Percentiles rank a stretch among this genome's conserved stretches.
Evolutionary conservation across 1,140 invertebrate species (phyloP).

Genomic region (Vollenhovia emeryi): DNA sequence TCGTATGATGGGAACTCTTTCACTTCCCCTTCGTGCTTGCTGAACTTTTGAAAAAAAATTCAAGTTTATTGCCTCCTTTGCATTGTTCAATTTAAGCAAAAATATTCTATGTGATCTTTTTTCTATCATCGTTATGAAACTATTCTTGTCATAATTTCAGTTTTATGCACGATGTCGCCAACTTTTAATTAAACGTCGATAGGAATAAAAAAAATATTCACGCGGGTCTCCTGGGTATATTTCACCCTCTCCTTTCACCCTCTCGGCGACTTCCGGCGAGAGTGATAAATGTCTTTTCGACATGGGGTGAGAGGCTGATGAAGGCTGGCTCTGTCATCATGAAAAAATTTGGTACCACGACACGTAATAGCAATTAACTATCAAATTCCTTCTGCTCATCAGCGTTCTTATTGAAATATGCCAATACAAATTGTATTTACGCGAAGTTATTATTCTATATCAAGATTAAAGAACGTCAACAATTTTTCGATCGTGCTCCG

Average conservation of each 20-base stretch:
- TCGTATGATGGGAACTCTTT: not conserved
- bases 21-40: not conserved
- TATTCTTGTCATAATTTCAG: slow-evolving; percentile 56
- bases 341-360: slow-evolving; percentile 71
- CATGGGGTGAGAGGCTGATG: slow-evolving; percentile 39
- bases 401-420: not conserved
- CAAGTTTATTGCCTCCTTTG: not conserved
- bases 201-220: slow-evolving; percentile 67
- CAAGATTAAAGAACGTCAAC: not conserved
- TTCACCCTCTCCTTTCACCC: slow-evolving; percentile 51
- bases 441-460: not conserved
- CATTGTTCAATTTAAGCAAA: not conserved
- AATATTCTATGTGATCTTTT: not conserved
- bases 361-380: slow-evolving; percentile 70
- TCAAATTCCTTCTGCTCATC: slow-evolving; percentile 71
- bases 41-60: not conserved
- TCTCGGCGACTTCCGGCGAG: slow-evolving; percentile 25
- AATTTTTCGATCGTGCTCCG: not conserved
- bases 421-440: not conserved
- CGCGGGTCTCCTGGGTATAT: slow-evolving; percentile 64
- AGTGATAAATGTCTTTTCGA: slow-evolving; percentile 71
- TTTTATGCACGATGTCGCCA: slow-evolving; percentile 45
- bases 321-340: slow-evolving; percentile 63
- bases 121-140: not conserved
- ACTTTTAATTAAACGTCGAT: slow-evolving; percentile 80